phyloP scores from a whole-genome alignment of 2,888 invertebrate species.

The Orthosia incerta region DNA sequence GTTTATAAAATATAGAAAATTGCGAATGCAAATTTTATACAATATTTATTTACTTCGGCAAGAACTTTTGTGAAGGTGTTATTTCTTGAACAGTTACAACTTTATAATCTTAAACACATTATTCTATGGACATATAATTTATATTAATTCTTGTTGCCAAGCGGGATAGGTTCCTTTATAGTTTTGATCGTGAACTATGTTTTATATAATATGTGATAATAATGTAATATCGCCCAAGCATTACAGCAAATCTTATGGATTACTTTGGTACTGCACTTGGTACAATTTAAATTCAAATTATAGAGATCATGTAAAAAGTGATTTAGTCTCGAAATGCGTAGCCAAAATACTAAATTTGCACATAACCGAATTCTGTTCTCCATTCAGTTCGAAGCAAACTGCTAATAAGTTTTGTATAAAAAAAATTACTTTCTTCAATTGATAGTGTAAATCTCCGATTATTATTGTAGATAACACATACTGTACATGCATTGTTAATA shows the following conservation, averaged over 20 bases:
- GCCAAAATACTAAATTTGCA: background rate
- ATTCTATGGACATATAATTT: constrained; percentile 55
- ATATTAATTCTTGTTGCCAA: constrained; percentile 46
- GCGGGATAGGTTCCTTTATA: constrained; percentile 33
- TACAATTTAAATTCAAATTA: constrained; percentile 13
- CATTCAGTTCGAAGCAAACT: background rate
- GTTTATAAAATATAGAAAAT: constrained; percentile 83
- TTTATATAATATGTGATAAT: constrained; percentile 5
- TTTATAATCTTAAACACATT: constrained; percentile 47
- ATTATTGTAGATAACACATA: background rate
- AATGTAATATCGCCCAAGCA: constrained; percentile 9
- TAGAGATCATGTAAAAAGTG: constrained; percentile 8
- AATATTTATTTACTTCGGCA: constrained; percentile 60
- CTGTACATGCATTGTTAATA: constrained; percentile 10
- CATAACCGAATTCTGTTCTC: background rate
- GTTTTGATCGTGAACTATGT: constrained; percentile 22
- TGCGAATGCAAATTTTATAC: constrained; percentile 69
- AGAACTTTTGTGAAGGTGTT: constrained; percentile 48
- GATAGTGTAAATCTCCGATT: background rate
- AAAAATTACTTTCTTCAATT: background rate
- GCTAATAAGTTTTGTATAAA: background rate
- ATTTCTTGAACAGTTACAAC: constrained; percentile 46
- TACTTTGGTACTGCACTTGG: constrained; percentile 12
- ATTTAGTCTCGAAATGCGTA: background rate
- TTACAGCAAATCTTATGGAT: constrained; percentile 15